Base-by-base conservation (phyloP, 2,888 invertebrate genomes). In the Napeogenes sylphis region DNA sequence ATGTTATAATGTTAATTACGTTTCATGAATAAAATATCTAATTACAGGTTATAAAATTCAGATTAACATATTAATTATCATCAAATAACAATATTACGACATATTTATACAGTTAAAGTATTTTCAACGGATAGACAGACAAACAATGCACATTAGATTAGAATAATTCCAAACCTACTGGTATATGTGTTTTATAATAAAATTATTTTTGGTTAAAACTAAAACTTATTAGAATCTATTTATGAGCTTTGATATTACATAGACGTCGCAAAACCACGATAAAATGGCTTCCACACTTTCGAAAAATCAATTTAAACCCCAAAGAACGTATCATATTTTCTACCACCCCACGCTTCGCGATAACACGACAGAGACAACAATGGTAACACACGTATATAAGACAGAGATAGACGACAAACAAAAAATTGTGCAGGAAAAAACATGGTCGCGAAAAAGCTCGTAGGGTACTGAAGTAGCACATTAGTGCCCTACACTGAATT, bases 271-370 rank as follows among this genome's bases (percentile, higher is more conserved):
- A 70, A 68, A 77, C 79, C 80, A 75, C 74, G 71, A 77, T 83
- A 84, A 85, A 85, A 89, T 87, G 86, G 85, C 85, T 75, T 81
- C 85, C 81, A 85, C 83, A 85, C 81, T 84, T 83, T 80, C 76
- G 75, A 83, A 89, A 87, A 90, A 90, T 88, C 89, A 89, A 90
- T 90, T 90, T 87, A 82, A 82, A 78, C 85, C 81, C 83, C 80
- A 83, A 87, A 84, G 85, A 84, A 87, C 87, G 87, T 86, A 90
- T 89, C 90, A 90, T 89, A 90, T 88, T 90, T 88, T 86, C 80
- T 81, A 75, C 77, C 89, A 87, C 90, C 87, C 88, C 83, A 84
- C 83, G 80, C 80, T 68, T 64, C 68, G 73, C 80, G 83, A 85
- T 85, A 85, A 79, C 68, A 77, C 2, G 73, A 87, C 64, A 64